These are phyloP conservation scores for Condylostylus longicornis DNA, from an alignment of 1,140 invertebrate genomes.

Conservation along the genomic window DNA sequence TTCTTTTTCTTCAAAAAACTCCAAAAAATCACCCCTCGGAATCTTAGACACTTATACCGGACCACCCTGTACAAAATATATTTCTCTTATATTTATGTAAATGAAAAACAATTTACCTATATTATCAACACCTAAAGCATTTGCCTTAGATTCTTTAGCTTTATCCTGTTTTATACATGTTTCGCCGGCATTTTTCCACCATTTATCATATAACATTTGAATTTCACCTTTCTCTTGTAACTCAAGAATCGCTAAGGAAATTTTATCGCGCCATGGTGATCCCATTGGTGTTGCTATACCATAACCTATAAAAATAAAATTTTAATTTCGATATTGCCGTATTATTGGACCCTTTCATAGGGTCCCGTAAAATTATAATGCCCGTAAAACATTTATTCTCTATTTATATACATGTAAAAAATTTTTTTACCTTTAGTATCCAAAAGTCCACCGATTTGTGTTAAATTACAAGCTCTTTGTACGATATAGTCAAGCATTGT, in stretches of 20 bases:
- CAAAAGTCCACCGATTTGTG: conserved; percentile 57
- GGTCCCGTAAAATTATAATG: neutral
- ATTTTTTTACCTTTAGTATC: conserved; percentile 58
- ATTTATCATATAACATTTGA: conserved; percentile 89
- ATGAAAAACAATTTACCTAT: conserved; percentile 18
- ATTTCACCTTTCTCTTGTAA: conserved; percentile 90
- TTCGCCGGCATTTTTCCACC: conserved; percentile 92
- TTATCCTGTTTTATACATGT: conserved; percentile 77
- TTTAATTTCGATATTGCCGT: neutral
- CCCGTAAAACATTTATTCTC: neutral
- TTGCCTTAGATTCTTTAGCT: conserved; percentile 81
- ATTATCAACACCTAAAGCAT: conserved; percentile 44
- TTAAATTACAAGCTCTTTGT: conserved; percentile 82
- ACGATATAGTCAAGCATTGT: conserved; percentile 81
- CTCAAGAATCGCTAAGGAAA: conserved; percentile 87
- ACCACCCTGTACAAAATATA: no score
- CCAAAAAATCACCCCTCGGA: no score
- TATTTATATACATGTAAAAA: neutral
- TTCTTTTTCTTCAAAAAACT: no score
- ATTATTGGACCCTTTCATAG: neutral
- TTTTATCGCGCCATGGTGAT: conserved; percentile 87
- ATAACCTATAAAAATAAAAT: conserved; percentile 38
- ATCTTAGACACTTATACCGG: no score
- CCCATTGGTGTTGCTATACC: conserved; percentile 79
- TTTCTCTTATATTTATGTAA: no score